These are phyloP conservation scores for Scomber scombrus DNA, from an alignment of 2,113 vertebrate genomes.

Conservation along the genomic window DNA sequence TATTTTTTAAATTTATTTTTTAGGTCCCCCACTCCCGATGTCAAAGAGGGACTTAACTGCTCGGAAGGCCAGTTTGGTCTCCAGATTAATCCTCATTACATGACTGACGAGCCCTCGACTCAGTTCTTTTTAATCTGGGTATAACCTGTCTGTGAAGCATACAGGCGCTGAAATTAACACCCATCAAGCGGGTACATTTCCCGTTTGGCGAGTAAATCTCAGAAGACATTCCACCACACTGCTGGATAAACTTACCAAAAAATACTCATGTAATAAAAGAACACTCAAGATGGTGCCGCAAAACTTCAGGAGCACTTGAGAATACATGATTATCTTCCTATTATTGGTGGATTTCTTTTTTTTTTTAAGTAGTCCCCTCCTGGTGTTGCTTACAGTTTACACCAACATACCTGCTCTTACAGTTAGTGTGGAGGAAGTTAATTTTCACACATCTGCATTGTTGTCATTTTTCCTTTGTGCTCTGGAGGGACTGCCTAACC, in stretches of 20 bases:
- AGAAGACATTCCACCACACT: no score
- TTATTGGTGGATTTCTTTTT: no score
- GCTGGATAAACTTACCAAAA: no score
- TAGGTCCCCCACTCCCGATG: slow-evolving; percentile 2
- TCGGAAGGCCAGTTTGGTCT: background rate
- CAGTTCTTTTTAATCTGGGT: slow-evolving; percentile 24
- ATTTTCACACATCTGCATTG: slow-evolving; percentile 5
- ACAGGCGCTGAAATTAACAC: no score
- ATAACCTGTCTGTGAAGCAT: background rate
- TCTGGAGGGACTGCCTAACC: background rate
- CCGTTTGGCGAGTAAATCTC: no score
- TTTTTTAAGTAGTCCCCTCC: no score
- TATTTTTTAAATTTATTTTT: no score
- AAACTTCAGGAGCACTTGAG: no score
- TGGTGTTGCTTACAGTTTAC: slow-evolving; percentile 3
- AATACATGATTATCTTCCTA: no score
- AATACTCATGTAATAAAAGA: no score
- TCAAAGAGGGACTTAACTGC: slow-evolving; percentile 3
- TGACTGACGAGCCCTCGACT: background rate
- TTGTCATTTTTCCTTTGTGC: background rate
- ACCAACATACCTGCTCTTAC: background rate
- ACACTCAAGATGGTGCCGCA: no score
- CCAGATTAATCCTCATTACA: slow-evolving; percentile 14
- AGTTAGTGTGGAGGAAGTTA: background rate
- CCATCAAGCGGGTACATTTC: no score